Conservation (phyloP, 2,113 vertebrate species). For the Parus major region DNA sequence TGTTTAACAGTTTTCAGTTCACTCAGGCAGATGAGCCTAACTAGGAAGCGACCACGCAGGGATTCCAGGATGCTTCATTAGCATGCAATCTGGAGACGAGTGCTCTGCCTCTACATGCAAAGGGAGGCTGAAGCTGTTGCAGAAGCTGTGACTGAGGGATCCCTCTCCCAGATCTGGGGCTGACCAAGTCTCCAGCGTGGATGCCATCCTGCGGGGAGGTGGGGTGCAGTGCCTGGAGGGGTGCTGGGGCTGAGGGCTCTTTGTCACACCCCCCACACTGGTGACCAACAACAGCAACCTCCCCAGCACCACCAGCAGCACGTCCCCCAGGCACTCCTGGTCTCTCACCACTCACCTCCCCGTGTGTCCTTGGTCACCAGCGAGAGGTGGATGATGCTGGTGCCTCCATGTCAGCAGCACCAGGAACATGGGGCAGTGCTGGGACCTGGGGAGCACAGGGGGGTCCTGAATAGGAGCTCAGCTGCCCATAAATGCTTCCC, state of each 20-base stretch:
- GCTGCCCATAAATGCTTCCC: neutral
- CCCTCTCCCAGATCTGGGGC: neutral
- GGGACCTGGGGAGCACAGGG: neutral
- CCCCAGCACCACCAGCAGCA: neutral
- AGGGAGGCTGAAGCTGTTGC: neutral
- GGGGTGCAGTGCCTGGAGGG: neutral
- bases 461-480: neutral
- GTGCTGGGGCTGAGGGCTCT: neutral
- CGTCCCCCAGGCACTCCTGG: neutral
- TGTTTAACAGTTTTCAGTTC: conserved; percentile 52
- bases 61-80: conserved; percentile 26
- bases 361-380: neutral
- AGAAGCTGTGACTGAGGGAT: neutral
- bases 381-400: fast-evolving
- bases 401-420: neutral
- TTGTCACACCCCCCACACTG: neutral
- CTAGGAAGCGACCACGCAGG: neutral
- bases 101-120: neutral
- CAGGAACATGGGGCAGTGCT: too few species aligned
- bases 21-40: conserved; percentile 49
- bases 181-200: fast-evolving
- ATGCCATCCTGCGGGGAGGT: fast-evolving
- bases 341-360: neutral
- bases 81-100: neutral
- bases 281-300: neutral